Evolutionary conservation across 2,797 vertebrate species (phyloP).

Genomic region (Phoeniculus purpureus): DNA sequence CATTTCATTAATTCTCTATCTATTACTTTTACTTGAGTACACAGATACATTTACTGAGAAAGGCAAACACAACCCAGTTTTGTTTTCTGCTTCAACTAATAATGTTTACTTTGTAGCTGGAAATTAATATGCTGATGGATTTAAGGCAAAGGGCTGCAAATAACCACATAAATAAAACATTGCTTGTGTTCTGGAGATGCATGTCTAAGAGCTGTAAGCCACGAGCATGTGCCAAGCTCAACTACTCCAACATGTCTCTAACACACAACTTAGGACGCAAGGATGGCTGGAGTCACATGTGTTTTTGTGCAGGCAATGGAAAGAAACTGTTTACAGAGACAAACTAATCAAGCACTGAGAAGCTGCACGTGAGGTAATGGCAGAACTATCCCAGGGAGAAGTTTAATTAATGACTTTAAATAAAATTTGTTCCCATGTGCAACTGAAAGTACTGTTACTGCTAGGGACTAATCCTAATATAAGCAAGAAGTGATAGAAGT

Average conservation of each 20-base stretch:
- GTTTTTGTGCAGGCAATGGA: neutral
- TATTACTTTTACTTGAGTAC: neutral
- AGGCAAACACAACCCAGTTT: neutral
- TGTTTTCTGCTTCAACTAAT: neutral
- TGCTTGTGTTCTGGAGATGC: neutral
- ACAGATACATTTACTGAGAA: neutral
- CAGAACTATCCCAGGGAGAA: neutral
- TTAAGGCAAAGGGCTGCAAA: neutral
- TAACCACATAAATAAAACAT: neutral
- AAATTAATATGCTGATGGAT: neutral
- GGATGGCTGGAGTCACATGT: neutral
- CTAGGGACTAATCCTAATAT: neutral
- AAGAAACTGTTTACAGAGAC: neutral
- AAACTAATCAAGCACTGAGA: neutral
- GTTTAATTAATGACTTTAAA: neutral
- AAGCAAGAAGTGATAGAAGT: neutral
- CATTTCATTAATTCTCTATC: neutral
- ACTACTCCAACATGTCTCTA: neutral
- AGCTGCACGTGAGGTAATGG: fast-evolving
- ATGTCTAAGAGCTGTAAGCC: neutral
- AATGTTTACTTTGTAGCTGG: neutral
- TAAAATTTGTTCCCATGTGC: neutral
- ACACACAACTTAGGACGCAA: neutral
- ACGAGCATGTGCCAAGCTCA: neutral
- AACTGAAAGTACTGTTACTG: neutral